A percentile compares a stretch with the other conserved stretches of the same genome.
These are phyloP conservation scores for Micropterix aruncella DNA, from an alignment of 2,888 invertebrate species.

Conservation along the genomic window DNA sequence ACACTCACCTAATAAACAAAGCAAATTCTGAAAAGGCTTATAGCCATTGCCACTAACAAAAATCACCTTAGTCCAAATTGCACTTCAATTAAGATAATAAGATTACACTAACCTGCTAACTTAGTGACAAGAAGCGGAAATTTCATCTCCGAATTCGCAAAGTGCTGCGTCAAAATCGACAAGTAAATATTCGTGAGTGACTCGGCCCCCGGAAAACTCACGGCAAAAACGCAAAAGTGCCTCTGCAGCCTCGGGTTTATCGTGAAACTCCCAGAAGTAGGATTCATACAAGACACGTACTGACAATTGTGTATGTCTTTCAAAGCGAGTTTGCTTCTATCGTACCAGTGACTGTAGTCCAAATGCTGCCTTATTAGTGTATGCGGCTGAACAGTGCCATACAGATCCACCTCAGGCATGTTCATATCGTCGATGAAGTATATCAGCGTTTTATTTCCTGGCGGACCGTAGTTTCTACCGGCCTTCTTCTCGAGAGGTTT, in stretches of 20 bases:
- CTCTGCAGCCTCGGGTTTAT: slow-evolving; percentile 88
- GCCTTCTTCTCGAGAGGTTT: slow-evolving; percentile 95
- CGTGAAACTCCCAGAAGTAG: slow-evolving; percentile 93
- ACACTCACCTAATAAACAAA: not conserved
- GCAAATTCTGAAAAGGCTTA: not conserved
- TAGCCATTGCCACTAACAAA: too few species aligned
- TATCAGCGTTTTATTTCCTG: slow-evolving; percentile 83
- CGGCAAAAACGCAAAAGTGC: slow-evolving; percentile 80
- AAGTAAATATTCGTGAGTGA: slow-evolving; percentile 80
- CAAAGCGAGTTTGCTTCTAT: slow-evolving; percentile 71
- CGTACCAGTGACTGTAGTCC: slow-evolving; percentile 88
- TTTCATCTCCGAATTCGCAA: slow-evolving; percentile 67
- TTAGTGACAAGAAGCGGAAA: slow-evolving; percentile 57
- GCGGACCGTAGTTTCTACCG: slow-evolving; percentile 88
- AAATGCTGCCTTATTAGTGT: slow-evolving; percentile 90
- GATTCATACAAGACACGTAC: slow-evolving; percentile 96
- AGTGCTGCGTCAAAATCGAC: slow-evolving; percentile 76
- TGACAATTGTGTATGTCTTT: slow-evolving; percentile 97
- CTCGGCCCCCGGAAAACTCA: slow-evolving; percentile 69
- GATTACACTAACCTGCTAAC: slow-evolving; percentile 32
- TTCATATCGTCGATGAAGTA: slow-evolving; percentile 98
- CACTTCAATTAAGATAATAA: too few species aligned
- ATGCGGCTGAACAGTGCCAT: slow-evolving; percentile 94
- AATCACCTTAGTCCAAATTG: too few species aligned
- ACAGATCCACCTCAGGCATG: slow-evolving; percentile 84